Evolutionary conservation across 2,797 vertebrate genomes (phyloP).

Genomic region (Enoplosus armatus): DNA sequence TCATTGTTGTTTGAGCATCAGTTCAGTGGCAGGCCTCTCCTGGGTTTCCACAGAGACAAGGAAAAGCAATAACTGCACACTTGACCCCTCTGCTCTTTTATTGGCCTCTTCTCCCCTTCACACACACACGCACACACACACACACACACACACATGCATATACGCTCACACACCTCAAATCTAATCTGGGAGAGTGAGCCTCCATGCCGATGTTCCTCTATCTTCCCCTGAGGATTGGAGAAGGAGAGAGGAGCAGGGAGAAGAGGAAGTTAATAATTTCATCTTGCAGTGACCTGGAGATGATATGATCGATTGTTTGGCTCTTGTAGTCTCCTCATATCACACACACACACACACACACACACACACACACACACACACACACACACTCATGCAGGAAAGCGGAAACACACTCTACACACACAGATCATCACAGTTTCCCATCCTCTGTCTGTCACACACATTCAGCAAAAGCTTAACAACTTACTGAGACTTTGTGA

Average conservation of each 20-base stretch:
- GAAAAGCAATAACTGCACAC: conserved; percentile 85
- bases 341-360: conserved; percentile 26
- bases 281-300: conserved; percentile 71
- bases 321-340: conserved; percentile 51
- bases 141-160: conserved; percentile 45
- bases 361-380: conserved; percentile 30
- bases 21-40: conserved; percentile 58
- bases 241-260: conserved; percentile 26
- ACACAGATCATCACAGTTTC: conserved; percentile 35
- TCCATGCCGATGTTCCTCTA: conserved; percentile 69
- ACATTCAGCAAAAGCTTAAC: conserved; percentile 19
- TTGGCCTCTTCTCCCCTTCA: conserved; percentile 70
- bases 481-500: conserved; percentile 50
- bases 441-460: not conserved
- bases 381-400: conserved; percentile 6
- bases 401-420: conserved; percentile 24
- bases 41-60: conserved; percentile 77
- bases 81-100: conserved; percentile 82
- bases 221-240: conserved; percentile 62
- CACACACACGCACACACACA: conserved; percentile 50
- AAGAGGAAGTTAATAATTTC: conserved; percentile 78
- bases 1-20: conserved; percentile 60
- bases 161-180: conserved; percentile 74
- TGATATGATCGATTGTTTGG: conserved; percentile 72
- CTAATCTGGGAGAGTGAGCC: conserved; percentile 78